Conservation (phyloP, 1,140 invertebrate species). For the Drosophila asahinai region DNA sequence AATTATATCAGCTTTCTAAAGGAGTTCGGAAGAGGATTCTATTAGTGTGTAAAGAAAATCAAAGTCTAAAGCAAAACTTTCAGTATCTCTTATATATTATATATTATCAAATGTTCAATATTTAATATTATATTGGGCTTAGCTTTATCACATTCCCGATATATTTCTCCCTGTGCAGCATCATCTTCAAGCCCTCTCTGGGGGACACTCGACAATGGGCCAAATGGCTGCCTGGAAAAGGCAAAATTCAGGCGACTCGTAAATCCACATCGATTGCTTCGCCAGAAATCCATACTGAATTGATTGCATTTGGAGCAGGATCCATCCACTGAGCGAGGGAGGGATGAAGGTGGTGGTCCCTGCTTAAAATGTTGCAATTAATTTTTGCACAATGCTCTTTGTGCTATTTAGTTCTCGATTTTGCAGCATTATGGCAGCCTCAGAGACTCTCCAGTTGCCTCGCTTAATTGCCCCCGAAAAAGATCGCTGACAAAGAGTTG, state of each 20-base stretch:
- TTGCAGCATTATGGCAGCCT: slow-evolving; percentile 70
- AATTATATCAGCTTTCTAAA: not conserved
- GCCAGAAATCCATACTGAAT: slow-evolving; percentile 75
- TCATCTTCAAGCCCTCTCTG: slow-evolving; percentile 44
- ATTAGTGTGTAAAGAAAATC: not conserved
- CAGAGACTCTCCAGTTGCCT: slow-evolving; percentile 21
- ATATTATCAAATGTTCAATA: too few relatives aligned
- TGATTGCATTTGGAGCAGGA: slow-evolving; percentile 65
- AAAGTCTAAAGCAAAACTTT: not conserved
- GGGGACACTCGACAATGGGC: slow-evolving; percentile 73
- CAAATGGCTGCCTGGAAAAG: slow-evolving; percentile 75
- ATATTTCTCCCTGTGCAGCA: slow-evolving; percentile 14
- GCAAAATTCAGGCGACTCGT: slow-evolving; percentile 59
- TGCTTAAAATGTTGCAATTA: slow-evolving; percentile 83
- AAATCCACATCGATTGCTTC: slow-evolving; percentile 72
- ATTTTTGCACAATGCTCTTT: slow-evolving; percentile 82
- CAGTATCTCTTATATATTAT: too few relatives aligned
- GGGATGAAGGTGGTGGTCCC: slow-evolving; percentile 37
- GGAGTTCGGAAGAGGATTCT: not conserved
- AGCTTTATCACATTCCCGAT: not conserved
- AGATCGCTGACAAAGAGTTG: slow-evolving; percentile 32
- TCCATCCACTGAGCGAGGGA: too few relatives aligned
- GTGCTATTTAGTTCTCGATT: slow-evolving; percentile 71
- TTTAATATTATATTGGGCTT: not conserved
- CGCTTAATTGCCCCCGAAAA: slow-evolving; percentile 65